phyloP scores from a whole-genome alignment of 1,140 invertebrate genomes.

The Meloidogyne exigua region DNA sequence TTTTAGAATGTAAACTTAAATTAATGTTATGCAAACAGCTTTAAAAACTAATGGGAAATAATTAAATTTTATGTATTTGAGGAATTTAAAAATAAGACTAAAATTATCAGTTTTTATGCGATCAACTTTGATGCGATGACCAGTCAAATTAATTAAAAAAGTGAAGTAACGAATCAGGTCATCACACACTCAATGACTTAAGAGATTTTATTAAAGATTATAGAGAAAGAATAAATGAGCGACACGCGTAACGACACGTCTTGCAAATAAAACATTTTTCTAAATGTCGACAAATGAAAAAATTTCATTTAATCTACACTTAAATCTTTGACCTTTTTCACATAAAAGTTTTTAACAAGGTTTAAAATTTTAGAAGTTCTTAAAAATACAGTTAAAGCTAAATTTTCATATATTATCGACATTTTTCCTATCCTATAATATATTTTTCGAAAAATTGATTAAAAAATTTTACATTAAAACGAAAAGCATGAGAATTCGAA shows the following conservation, averaged over 20 bases:
- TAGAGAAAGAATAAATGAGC: neutral
- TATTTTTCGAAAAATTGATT: no score
- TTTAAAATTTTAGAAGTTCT: neutral
- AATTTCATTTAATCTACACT: neutral
- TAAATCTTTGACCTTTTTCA: no score
- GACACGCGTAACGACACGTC: slow-evolving; percentile 3
- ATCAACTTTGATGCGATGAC: neutral
- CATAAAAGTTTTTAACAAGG: neutral
- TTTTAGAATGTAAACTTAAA: no score
- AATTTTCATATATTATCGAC: no score
- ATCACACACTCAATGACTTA: neutral
- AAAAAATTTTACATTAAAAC: neutral
- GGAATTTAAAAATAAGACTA: neutral
- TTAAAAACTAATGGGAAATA: no score
- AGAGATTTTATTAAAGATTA: neutral
- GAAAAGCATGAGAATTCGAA: neutral
- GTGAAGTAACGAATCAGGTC: neutral
- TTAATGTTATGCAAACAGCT: no score
- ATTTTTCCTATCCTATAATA: no score
- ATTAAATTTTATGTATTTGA: neutral
- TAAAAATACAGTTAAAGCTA: no score
- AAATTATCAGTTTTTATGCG: neutral
- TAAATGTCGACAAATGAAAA: neutral
- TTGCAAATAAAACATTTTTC: neutral
- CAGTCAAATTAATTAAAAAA: neutral